Evolutionary conservation across 2,797 vertebrate genomes (phyloP).

Genomic region (Anguilla obscura): DNA sequence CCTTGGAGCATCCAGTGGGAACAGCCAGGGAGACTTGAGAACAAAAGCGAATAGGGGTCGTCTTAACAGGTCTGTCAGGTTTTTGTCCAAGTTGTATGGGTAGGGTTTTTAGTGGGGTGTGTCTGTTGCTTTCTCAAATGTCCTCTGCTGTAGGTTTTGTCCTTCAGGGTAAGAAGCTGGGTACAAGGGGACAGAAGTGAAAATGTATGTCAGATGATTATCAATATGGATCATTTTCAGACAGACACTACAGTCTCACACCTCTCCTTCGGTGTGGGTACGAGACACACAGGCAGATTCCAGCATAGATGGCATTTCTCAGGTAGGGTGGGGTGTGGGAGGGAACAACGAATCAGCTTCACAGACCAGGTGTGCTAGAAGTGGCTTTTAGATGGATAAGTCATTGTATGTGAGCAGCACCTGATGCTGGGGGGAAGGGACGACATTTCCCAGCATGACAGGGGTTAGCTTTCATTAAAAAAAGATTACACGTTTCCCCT

Average conservation of each 20-base stretch:
- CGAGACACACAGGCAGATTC: background rate
- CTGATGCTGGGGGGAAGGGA: background rate
- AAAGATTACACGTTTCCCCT: background rate
- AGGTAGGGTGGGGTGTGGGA: background rate
- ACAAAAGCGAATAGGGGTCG: conserved; percentile 12
- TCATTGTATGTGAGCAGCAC: background rate
- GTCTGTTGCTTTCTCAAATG: conserved; percentile 13
- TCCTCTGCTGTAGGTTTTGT: background rate
- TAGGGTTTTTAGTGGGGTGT: background rate
- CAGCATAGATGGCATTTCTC: background rate
- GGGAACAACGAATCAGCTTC: background rate
- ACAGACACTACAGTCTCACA: background rate
- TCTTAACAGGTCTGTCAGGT: conserved; percentile 21
- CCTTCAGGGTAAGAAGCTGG: background rate
- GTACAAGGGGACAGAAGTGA: background rate
- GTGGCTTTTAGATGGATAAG: background rate
- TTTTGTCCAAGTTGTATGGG: background rate
- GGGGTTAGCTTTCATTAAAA: background rate
- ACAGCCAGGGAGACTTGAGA: background rate
- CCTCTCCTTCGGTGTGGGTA: background rate
- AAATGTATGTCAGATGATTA: conserved; percentile 22
- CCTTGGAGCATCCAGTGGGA: background rate
- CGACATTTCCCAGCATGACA: background rate
- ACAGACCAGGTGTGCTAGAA: background rate
- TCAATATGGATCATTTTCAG: conserved; percentile 10